A percentile compares a stretch with the other conserved stretches of the same genome.
Evolutionary conservation across 2,113 vertebrate genomes (phyloP).

Genomic region (Piaya cayana): DNA sequence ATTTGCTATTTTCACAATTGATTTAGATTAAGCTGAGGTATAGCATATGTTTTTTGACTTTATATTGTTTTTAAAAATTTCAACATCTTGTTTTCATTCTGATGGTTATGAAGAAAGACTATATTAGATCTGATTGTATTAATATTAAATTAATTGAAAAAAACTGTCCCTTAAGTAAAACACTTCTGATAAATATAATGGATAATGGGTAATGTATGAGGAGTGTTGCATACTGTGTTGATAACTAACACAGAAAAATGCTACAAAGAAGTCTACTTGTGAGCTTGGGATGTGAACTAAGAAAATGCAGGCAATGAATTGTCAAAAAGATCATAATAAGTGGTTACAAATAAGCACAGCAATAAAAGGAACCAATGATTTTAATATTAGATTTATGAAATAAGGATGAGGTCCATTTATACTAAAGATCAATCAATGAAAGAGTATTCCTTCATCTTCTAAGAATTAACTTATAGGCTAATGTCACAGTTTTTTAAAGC

Average conservation of each 20-base stretch:
- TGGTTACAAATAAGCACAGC: neutral
- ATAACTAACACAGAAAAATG: neutral
- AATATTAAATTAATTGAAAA: neutral
- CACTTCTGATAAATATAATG: neutral
- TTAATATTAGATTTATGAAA: neutral
- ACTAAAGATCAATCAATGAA: neutral
- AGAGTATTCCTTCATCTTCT: neutral
- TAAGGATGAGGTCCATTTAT: neutral
- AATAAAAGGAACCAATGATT: neutral
- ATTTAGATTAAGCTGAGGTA: neutral
- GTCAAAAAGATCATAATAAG: neutral
- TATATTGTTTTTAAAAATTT: neutral
- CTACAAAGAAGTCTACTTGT: neutral
- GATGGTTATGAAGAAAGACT: neutral
- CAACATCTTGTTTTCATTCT: neutral
- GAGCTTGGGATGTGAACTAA: neutral
- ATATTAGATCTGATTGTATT: neutral
- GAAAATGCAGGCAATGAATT: neutral
- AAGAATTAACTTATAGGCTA: neutral
- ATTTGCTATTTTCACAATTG: neutral
- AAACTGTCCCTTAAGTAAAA: neutral
- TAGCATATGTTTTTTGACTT: neutral
- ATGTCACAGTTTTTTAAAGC: neutral
- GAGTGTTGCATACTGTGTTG: neutral
- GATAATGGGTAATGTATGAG: accelerated